A percentile compares a stretch with the other conserved stretches of the same genome.
Evolutionary conservation across 2,888 invertebrate genomes (phyloP).

Genomic region (Xestia rhomboidea): DNA sequence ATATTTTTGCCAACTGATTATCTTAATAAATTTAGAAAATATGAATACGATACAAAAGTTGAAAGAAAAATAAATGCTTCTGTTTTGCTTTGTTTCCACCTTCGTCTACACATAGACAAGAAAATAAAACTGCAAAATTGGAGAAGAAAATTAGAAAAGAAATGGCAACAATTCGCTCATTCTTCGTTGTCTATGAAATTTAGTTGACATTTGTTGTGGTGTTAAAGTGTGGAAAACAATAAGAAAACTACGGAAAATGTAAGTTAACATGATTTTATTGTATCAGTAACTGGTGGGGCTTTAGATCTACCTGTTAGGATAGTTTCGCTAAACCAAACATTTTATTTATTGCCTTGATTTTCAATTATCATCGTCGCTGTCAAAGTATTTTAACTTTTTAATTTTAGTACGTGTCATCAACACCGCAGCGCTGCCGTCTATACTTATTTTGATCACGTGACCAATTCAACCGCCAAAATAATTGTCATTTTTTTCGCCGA

Average conservation of each 20-base stretch:
- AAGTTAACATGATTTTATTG: conserved; percentile 51
- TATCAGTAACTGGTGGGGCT: not conserved
- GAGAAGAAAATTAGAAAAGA: rapidly evolving
- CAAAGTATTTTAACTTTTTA: conserved; percentile 73
- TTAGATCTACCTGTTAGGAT: not conserved
- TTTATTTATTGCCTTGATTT: conserved; percentile 25
- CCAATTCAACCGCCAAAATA: conserved; percentile 88
- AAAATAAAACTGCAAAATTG: not conserved
- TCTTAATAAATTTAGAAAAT: not conserved
- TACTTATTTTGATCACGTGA: conserved; percentile 88
- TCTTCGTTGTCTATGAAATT: conserved; percentile 47
- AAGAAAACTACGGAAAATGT: conserved; percentile 58
- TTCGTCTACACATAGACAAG: conserved; percentile 26
- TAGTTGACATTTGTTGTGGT: conserved; percentile 54
- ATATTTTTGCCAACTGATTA: not conserved
- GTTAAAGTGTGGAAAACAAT: conserved; percentile 48
- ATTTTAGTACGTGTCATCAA: conserved; percentile 71
- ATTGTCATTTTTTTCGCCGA: conserved; percentile 83
- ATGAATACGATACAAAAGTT: too few species aligned
- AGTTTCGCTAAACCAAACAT: not conserved
- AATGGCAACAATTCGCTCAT: conserved; percentile 42
- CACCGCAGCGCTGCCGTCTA: conserved; percentile 71
- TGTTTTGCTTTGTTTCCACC: not conserved
- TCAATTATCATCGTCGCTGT: conserved; percentile 69
- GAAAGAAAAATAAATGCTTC: not conserved